Conservation (phyloP, 2,113 vertebrate genomes). For the Uria aalge region DNA sequence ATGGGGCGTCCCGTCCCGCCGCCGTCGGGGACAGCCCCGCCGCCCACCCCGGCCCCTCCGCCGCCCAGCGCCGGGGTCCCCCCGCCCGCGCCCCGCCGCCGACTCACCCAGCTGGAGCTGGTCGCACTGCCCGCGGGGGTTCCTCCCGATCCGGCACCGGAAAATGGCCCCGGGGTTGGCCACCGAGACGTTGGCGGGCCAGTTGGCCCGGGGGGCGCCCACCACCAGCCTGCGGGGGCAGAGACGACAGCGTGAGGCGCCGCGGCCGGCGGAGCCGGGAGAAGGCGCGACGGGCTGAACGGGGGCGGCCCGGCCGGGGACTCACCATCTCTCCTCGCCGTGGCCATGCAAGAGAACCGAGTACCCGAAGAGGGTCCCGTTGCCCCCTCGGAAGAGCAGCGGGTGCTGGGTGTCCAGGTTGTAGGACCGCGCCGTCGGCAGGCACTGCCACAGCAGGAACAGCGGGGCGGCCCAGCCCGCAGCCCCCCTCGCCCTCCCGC, state of each 20-base stretch:
- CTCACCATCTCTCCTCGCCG: constrained; percentile 82
- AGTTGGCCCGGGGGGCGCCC: constrained; percentile 85
- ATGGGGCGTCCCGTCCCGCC: not conserved
- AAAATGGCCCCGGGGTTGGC: constrained; percentile 85
- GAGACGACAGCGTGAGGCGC: not conserved
- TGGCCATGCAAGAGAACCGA: constrained; percentile 88
- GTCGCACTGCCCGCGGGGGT: constrained; percentile 54
- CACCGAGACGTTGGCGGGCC: constrained; percentile 57
- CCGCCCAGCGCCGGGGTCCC: not conserved
- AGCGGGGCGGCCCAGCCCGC: constrained; percentile 6
- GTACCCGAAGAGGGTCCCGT: constrained; percentile 87
- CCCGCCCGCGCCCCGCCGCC: not conserved
- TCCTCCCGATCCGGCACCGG: constrained; percentile 78
- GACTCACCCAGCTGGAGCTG: constrained; percentile 80
- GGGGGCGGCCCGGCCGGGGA: not conserved
- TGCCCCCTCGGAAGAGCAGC: constrained; percentile 76
- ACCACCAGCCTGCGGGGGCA: constrained; percentile 81
- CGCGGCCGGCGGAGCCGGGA: not conserved
- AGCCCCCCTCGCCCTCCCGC: not conserved
- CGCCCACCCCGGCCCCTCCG: not conserved
- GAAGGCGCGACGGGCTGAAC: not conserved
- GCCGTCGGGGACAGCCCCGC: not conserved
- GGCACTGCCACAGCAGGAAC: constrained; percentile 53
- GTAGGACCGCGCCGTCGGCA: constrained; percentile 70
- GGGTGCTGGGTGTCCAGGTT: constrained; percentile 83